Evolutionary conservation across 2,888 invertebrate genomes (phyloP).

Genomic region (Eilema depressum): DNA sequence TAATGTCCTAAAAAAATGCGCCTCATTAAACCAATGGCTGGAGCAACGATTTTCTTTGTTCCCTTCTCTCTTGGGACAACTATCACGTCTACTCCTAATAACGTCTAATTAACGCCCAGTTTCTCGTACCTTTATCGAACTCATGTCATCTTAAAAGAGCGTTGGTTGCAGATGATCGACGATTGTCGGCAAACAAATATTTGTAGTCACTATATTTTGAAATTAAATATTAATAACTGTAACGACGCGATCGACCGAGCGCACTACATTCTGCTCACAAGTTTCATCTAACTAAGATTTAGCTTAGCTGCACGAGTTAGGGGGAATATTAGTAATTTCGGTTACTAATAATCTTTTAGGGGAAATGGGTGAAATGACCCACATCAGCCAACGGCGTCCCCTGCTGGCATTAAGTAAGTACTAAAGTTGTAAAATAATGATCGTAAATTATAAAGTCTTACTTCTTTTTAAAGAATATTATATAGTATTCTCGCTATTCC

Average conservation of each 20-base stretch:
- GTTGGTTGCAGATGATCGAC: neutral
- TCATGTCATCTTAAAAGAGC: neutral
- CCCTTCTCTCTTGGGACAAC: slow-evolving; percentile 27
- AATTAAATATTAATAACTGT: neutral
- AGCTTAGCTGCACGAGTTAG: no score
- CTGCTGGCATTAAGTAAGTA: no score
- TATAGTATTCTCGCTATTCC: no score
- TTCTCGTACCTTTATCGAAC: neutral
- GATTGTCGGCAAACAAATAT: neutral
- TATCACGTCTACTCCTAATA: slow-evolving; percentile 23
- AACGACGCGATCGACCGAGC: neutral
- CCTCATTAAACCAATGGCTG: slow-evolving; percentile 29
- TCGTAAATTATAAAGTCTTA: no score
- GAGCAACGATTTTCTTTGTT: slow-evolving; percentile 22
- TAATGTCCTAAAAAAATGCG: slow-evolving; percentile 16
- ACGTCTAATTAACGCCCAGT: neutral
- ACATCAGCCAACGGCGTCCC: no score
- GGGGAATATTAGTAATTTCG: no score
- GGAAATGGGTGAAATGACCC: no score
- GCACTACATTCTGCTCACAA: no score
- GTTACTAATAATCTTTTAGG: no score
- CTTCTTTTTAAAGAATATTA: no score
- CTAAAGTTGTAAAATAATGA: no score
- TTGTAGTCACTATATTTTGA: neutral
- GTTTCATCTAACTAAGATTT: no score